Conservation (phyloP, 1,140 invertebrate genomes). For the Drosophila pectinifera region DNA sequence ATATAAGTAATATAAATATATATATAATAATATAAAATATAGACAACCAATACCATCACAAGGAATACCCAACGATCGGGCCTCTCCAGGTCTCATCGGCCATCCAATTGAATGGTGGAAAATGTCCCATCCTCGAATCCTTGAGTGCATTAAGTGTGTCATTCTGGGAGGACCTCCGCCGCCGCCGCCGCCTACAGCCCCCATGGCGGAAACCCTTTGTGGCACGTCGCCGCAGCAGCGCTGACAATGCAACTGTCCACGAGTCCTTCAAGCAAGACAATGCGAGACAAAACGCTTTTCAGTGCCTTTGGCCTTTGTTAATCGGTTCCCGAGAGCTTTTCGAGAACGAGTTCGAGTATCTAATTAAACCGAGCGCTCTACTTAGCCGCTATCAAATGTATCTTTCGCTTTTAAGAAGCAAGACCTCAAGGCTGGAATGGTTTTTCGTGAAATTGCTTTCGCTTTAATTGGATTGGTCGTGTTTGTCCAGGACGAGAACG, state of each 20-base stretch:
- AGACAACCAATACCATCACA: background rate
- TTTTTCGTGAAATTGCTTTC: slow-evolving; percentile 71
- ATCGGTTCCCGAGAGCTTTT: slow-evolving; percentile 39
- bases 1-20: background rate
- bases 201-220: slow-evolving; percentile 48
- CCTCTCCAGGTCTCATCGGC: slow-evolving; percentile 15
- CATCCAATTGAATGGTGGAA: slow-evolving; percentile 16
- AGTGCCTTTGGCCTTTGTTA: slow-evolving; percentile 62
- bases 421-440: slow-evolving; percentile 44
- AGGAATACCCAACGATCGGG: slow-evolving; percentile 1
- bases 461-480: slow-evolving; percentile 73
- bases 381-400: slow-evolving; percentile 57
- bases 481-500: slow-evolving; percentile 20
- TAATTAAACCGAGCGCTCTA: slow-evolving; percentile 71
- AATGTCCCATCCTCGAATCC: slow-evolving; percentile 1
- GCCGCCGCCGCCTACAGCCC: slow-evolving; percentile 17
- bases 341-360: slow-evolving; percentile 51
- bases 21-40: background rate
- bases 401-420: slow-evolving; percentile 30
- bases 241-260: slow-evolving; percentile 69
- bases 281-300: slow-evolving; percentile 42
- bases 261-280: slow-evolving; percentile 50
- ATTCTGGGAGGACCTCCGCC: slow-evolving; percentile 21
- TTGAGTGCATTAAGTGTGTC: slow-evolving; percentile 56
- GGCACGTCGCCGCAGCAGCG: slow-evolving; percentile 25